Conservation (phyloP, 1,140 invertebrate genomes). For the Ceratoteleas bidentatus region DNA sequence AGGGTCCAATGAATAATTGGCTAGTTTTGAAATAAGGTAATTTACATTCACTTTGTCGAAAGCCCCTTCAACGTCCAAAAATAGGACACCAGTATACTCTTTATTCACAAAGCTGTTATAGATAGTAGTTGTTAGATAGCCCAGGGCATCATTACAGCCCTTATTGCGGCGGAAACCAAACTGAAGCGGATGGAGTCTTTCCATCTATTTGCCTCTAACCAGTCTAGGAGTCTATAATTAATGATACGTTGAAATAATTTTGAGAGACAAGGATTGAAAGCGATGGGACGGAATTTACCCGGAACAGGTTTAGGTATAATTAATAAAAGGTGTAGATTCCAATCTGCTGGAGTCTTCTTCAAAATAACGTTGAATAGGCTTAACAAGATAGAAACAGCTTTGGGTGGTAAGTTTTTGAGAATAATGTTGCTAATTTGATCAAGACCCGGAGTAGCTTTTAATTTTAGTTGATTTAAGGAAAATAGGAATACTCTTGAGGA, state of each 20-base stretch:
- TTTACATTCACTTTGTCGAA: constrained; percentile 21
- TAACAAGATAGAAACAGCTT: neutral
- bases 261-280: neutral
- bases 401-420: neutral
- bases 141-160: neutral
- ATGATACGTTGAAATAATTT: neutral
- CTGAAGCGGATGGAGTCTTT: neutral
- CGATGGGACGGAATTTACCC: neutral
- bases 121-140: neutral
- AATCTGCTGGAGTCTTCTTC: neutral
- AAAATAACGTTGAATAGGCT: neutral
- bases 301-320: neutral
- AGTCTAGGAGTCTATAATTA: neutral
- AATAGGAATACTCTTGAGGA: neutral
- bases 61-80: constrained; percentile 34
- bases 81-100: constrained; percentile 3
- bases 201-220: neutral
- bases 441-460: neutral
- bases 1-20: constrained; percentile 1
- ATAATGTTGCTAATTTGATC: constrained; percentile 2
- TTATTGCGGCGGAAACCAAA: neutral
- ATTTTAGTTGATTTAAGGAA: neutral
- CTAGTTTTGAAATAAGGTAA: constrained; percentile 12
- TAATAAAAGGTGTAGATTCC: neutral
- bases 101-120: neutral